These are phyloP conservation scores for Anthopleura xanthogrammica DNA, from an alignment of 92 coral and sea anemone genomes.

Conservation along the genomic window DNA sequence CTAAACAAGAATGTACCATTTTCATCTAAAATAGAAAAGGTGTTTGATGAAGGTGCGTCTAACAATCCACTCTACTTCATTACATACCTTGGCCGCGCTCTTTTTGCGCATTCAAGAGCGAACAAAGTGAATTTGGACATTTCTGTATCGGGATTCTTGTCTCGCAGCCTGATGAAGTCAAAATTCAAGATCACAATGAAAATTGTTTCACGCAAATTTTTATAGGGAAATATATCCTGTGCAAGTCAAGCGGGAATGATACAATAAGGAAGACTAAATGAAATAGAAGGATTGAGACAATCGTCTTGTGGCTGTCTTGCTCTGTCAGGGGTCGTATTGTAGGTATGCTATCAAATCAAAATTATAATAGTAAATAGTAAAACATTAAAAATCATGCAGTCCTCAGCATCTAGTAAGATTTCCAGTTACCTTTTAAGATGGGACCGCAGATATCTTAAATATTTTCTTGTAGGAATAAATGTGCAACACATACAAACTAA, in stretches of 20 bases:
- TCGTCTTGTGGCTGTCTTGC: too few species aligned
- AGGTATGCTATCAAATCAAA: too few species aligned
- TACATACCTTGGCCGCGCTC: conserved; percentile 89
- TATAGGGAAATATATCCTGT: too few species aligned
- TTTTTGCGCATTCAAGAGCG: conserved; percentile 87
- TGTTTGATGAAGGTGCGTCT: too few species aligned
- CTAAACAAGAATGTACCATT: too few species aligned
- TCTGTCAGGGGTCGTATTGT: too few species aligned
- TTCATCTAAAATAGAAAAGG: too few species aligned
- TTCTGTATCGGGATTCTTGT: conserved; percentile 77
- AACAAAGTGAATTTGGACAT: conserved; percentile 92
- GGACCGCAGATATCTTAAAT: conserved; percentile 80
- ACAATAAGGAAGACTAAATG: too few species aligned
- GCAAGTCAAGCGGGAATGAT: too few species aligned
- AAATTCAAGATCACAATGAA: not conserved
- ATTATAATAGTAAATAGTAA: too few species aligned
- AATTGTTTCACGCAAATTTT: not conserved
- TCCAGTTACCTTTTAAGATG: conserved; percentile 82
- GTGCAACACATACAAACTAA: conserved; percentile 99
- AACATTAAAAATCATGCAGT: not conserved
- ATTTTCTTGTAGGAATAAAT: conserved; percentile 91
- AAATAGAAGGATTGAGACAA: too few species aligned
- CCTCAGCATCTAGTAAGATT: not conserved
- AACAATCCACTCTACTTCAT: not conserved
- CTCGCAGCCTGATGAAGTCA: conserved; percentile 55